phyloP scores from a whole-genome alignment of 2,888 invertebrate species.

The Darwinula stevensoni region DNA sequence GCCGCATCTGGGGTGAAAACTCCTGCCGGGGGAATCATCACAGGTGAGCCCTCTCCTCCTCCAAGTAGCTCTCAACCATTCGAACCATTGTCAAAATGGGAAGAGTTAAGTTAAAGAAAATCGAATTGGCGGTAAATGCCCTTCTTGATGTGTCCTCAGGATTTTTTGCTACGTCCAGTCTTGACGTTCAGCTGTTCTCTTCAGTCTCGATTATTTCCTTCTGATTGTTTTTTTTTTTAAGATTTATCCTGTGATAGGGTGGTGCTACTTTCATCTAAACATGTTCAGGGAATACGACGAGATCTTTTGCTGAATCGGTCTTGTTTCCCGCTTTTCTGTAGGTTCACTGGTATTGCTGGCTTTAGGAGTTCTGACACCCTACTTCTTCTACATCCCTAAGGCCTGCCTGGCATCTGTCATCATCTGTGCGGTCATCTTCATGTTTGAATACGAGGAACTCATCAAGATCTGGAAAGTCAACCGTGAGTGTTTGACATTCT shows the following conservation, averaged over 20 bases:
- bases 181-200: no score
- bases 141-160: no score
- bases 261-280: no score
- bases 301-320: no score
- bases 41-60: constrained; percentile 8
- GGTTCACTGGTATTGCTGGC: constrained; percentile 16
- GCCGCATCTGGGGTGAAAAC: constrained; percentile 20
- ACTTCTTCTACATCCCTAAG: constrained; percentile 48
- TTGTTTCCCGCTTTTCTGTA: no score
- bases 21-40: constrained; percentile 16
- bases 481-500: background rate
- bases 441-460: constrained; percentile 40
- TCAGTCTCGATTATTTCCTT: no score
- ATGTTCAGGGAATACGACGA: no score
- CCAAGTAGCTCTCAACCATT: background rate
- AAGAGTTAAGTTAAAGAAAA: no score
- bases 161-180: no score
- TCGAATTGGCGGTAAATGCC: no score
- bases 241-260: no score
- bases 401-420: constrained; percentile 63
- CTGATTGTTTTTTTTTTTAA: no score
- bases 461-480: background rate
- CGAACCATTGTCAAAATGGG: background rate
- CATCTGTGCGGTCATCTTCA: constrained; percentile 66
- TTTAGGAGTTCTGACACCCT: constrained; percentile 15